Base-by-base conservation (phyloP, 2,113 vertebrate genomes). In the Corythoichthys haematopterus region DNA sequence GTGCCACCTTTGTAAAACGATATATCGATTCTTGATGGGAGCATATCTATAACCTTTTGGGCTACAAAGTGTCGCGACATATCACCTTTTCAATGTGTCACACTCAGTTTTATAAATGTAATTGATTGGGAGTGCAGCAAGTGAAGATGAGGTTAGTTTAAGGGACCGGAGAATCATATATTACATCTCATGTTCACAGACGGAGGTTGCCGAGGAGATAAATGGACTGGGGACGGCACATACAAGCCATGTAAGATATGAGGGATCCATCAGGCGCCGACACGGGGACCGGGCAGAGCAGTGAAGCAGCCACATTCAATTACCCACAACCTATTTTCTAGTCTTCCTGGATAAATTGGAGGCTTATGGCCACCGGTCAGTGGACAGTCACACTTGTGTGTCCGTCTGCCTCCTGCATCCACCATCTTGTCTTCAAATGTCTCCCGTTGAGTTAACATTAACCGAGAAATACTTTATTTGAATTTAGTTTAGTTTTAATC, bases 231-330 rank as follows among this genome's bases (percentile, higher is more conserved):
- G 47, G 46, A 8, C 51, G 37, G 62, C 47, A 6, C n/a, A 45
- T 69, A 53, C 64, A 16, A 63, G 8, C 57, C 43, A 57, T 38
- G 58, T 53, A n/a, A 45, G 45, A 68, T 40, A 66, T 35, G 40
- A 62, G 38, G 40, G 40, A 13, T 46, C 51, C 35, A 35, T 47
- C 60, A 33, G 60, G 37, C 40, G 11, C 60, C 36, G 43, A 64
- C 15, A 53, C 53, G 64, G 2, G 6, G 48, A 37, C 47, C 14
- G 46, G 59, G 61, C 46, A 45, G 64, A 70, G 69, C 40, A 46
- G 20, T 51, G 64, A 62, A 71, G 64, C 72, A 65, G 78, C 46
- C 53, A 78, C 71, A 77, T 35, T 8, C 5, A 76, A 84, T 82
- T 68, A 72, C 33, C 68, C 40, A 16, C 52, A 47, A 46, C 36